These are phyloP conservation scores for Lasiurus borealis DNA, from an alignment of 2,113 vertebrate genomes.

Conservation along the genomic window DNA sequence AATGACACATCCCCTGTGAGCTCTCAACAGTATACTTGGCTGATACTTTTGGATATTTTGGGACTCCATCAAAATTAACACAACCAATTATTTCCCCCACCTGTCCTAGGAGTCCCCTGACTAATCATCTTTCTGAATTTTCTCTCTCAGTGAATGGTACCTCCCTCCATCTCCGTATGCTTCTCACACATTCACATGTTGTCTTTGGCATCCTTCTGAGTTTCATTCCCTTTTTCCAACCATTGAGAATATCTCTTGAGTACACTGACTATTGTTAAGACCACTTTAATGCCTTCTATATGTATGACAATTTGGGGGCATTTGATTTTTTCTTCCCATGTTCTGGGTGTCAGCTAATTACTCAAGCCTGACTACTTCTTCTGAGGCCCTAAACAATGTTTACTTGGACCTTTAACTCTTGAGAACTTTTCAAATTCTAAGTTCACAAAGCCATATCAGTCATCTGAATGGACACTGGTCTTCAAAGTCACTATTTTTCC, in stretches of 20 bases:
- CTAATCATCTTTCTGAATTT: neutral
- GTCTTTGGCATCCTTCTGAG: neutral
- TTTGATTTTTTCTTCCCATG: neutral
- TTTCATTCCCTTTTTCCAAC: neutral
- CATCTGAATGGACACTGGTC: neutral
- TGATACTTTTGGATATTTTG: neutral
- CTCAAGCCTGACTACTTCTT: neutral
- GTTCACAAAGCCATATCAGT: neutral
- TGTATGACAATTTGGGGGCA: neutral
- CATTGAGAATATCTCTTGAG: neutral
- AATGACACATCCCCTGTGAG: neutral
- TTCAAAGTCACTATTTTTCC: constrained; percentile 10
- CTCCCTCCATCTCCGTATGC: neutral
- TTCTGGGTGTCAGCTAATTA: neutral
- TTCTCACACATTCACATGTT: neutral
- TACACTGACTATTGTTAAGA: neutral
- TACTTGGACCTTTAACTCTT: constrained; percentile 1
- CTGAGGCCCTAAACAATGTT: neutral
- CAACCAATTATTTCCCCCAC: neutral
- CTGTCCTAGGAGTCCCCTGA: neutral
- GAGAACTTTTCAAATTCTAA: neutral
- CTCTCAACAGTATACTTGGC: neutral
- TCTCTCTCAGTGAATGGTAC: neutral
- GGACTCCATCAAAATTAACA: neutral
- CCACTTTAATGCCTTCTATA: neutral